Percentiles rank a stretch among this genome's conserved stretches.
Conservation (phyloP, 1,140 invertebrate species). For the Anastrepha ludens region DNA sequence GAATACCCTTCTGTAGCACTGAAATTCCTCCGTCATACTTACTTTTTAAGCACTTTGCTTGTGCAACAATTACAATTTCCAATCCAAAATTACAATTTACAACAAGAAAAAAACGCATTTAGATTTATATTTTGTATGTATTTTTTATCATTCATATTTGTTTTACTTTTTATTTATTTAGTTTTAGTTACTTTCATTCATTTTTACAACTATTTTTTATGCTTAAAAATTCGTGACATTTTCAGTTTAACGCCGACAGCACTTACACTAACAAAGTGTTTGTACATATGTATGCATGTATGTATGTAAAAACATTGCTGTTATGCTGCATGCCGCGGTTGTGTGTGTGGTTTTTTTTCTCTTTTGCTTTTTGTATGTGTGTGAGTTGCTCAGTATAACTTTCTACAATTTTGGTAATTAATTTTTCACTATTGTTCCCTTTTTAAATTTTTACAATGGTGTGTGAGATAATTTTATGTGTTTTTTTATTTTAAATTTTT, state of each 20-base stretch:
- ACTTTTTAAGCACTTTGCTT: too few relatives aligned
- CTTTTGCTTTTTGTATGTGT: not conserved
- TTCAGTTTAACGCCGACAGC: slow-evolving; percentile 27
- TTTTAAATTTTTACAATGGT: slow-evolving; percentile 26
- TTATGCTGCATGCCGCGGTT: not conserved
- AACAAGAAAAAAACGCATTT: not conserved
- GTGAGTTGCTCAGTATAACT: not conserved
- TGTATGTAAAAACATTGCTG: not conserved
- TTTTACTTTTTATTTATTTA: not conserved
- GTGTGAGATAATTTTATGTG: not conserved
- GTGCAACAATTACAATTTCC: too few relatives aligned
- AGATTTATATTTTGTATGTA: slow-evolving; percentile 47
- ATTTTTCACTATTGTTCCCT: not conserved
- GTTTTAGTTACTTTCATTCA: slow-evolving; percentile 46
- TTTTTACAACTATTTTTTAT: slow-evolving; percentile 53
- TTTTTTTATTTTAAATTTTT: not conserved
- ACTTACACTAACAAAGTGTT: not conserved
- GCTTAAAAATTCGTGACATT: slow-evolving; percentile 58
- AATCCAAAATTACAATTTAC: too few relatives aligned
- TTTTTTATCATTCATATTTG: slow-evolving; percentile 53
- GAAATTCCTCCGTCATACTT: too few relatives aligned
- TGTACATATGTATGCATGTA: not conserved
- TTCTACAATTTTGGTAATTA: slow-evolving; percentile 23
- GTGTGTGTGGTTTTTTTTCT: not conserved
- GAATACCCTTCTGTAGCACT: too few relatives aligned